phyloP scores from a whole-genome alignment of 2,113 vertebrate genomes.

The Connochaetes taurinus region DNA sequence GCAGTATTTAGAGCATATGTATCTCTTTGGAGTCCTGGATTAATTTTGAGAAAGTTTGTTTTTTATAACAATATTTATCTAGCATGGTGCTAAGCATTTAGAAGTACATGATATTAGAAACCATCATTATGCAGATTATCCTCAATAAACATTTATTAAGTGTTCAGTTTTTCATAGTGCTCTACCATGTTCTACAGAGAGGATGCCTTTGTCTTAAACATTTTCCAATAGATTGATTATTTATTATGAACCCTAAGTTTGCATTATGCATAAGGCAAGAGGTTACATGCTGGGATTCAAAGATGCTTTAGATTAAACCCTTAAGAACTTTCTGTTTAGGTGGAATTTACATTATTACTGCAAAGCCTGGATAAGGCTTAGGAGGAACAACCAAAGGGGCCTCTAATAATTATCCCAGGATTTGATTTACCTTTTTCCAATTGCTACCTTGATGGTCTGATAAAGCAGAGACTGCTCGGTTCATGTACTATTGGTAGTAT shows the following conservation, averaged over 20 bases:
- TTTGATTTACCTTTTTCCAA: not conserved
- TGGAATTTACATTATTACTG: not conserved
- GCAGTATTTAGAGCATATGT: not conserved
- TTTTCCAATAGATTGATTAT: not conserved
- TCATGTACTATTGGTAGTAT: not conserved
- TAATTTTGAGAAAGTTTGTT: not conserved
- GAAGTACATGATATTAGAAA: not conserved
- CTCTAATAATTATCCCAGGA: not conserved
- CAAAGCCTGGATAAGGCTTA: not conserved
- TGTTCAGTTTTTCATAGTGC: not conserved
- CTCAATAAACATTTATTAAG: not conserved
- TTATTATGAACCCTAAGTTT: not conserved
- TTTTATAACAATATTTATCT: not conserved
- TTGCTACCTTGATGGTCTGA: not conserved
- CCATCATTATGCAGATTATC: not conserved
- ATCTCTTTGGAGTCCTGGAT: not conserved
- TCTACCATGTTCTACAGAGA: not conserved
- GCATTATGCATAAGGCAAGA: not conserved
- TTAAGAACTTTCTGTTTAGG: not conserved
- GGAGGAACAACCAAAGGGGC: not conserved
- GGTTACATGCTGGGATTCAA: not conserved
- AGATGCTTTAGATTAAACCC: not conserved
- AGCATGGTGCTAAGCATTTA: not conserved
- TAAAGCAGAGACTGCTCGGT: not conserved
- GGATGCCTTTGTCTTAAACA: not conserved